Base-by-base conservation (phyloP, 2,797 vertebrate genomes). In the Uromys caudimaculatus region DNA sequence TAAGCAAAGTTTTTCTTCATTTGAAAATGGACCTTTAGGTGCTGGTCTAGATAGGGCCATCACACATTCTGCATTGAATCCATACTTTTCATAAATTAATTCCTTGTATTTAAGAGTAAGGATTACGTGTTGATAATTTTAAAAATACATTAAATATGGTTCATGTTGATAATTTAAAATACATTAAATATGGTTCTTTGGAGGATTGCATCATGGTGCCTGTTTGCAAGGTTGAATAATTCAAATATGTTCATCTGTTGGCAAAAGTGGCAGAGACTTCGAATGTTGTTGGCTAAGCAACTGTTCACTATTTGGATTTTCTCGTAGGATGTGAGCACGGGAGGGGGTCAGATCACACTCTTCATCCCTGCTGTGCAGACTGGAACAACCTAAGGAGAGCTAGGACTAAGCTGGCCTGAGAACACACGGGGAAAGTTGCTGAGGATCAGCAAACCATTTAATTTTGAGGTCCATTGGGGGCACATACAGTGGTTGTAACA, bases 201-300 rank as follows among this genome's bases (percentile, higher is more conserved):
- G 87, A 88, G 71, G 60, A 95, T 95, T 97, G 38, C 50, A 78
- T 95, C 77, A 71, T 11, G 35, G 47, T 96, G 91, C 47, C 12
- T 94, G 89, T 93, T 96, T 95, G 86, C 73, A 92, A 95, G 95
- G 84, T 75, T 78, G 89, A 97, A 94, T 95, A 76, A 96, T 96
- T 44, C 87, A 95, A 95, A 79, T 95, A 60, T 24, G 91, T 91
- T 67, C 96, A 7, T 87, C 58, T 93, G 32, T 96, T 90, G 77
- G 73, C 79, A 93, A 93, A 95, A 96, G 90, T 92, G 87, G 77
- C 77, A 93, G 83, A 79, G 81, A 73, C 41, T 90, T 93, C 62
- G 23, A 41, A 44, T 89, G 75, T 79, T 89, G 83, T 67, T 84
- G 79, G 60, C 69, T 87, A 94, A 81, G 16, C 67, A 93, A 41